A percentile compares a stretch with the other conserved stretches of the same genome.
Evolutionary conservation across 37 sponge, comb jelly and placozoan species (phyloP).

Genomic region (Diacarnus erythraeanus): DNA sequence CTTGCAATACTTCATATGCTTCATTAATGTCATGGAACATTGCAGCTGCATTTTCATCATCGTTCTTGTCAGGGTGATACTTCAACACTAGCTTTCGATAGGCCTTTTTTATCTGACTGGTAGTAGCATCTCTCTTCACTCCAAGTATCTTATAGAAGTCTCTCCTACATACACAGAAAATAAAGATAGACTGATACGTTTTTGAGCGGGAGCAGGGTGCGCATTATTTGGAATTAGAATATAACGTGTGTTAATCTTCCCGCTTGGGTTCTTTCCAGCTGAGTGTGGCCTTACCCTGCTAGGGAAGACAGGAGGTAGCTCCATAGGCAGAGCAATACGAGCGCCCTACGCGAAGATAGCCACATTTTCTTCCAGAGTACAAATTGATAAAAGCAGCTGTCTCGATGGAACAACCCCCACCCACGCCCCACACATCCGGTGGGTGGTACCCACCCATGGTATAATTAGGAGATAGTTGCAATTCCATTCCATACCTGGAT

Average conservation of each 20-base stretch:
- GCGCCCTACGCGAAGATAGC: background rate
- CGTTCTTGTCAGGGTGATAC: conserved; percentile 95
- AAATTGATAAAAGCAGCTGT: no score
- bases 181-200: background rate
- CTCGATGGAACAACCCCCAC: no score
- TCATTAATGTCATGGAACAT: conserved; percentile 94
- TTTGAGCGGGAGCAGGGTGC: background rate
- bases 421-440: no score
- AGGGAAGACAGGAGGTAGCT: conserved; percentile 13
- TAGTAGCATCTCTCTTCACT: conserved; percentile 73
- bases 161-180: conserved; percentile 50
- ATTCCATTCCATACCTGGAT: no score
- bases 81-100: conserved; percentile 93
- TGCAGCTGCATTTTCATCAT: conserved; percentile 71
- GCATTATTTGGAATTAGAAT: conserved; percentile 6
- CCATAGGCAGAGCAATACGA: conserved; percentile 16
- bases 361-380: background rate
- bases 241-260: background rate
- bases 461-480: no score
- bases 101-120: conserved; percentile 96
- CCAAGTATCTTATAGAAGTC: conserved; percentile 98
- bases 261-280: background rate
- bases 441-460: no score
- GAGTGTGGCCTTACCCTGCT: conserved; percentile 25
- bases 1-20: conserved; percentile 92